Evolutionary conservation across 2,797 vertebrate genomes (phyloP).

Genomic region (Danio aesculapii): DNA sequence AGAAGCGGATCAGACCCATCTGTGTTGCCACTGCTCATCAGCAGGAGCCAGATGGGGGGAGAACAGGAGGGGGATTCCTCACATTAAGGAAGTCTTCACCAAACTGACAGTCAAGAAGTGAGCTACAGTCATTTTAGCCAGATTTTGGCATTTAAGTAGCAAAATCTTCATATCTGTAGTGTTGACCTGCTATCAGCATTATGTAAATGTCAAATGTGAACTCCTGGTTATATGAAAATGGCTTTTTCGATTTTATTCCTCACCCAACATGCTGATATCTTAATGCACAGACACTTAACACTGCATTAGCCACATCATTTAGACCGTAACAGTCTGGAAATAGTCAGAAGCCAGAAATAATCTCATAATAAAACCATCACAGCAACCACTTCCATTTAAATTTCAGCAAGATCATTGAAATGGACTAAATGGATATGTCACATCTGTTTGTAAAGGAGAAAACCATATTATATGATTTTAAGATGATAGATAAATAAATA

Average conservation of each 20-base stretch:
- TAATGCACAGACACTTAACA: conserved; percentile 13
- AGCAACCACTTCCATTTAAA: background rate
- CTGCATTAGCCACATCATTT: background rate
- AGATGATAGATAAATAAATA: too few species aligned
- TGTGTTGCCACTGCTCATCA: conserved; percentile 20
- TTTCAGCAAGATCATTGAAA: background rate
- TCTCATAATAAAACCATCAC: background rate
- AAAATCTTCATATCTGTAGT: background rate
- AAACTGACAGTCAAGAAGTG: background rate
- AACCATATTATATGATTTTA: too few species aligned
- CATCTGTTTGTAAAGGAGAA: too few species aligned
- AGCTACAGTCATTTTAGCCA: background rate
- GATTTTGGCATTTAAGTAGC: too few species aligned
- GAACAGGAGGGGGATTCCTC: conserved; percentile 9
- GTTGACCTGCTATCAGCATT: background rate
- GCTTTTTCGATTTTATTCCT: background rate
- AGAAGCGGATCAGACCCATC: conserved; percentile 28
- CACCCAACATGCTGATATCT: background rate
- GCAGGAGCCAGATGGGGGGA: conserved; percentile 8
- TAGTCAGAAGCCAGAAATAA: background rate
- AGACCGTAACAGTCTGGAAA: conserved; percentile 7
- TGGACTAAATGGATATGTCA: background rate
- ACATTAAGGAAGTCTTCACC: conserved; percentile 21
- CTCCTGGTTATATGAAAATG: background rate
- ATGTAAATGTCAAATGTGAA: conserved; percentile 1